Evolutionary conservation across 2,113 vertebrate genomes (phyloP).

Genomic region (Poeciliopsis retropinna): DNA sequence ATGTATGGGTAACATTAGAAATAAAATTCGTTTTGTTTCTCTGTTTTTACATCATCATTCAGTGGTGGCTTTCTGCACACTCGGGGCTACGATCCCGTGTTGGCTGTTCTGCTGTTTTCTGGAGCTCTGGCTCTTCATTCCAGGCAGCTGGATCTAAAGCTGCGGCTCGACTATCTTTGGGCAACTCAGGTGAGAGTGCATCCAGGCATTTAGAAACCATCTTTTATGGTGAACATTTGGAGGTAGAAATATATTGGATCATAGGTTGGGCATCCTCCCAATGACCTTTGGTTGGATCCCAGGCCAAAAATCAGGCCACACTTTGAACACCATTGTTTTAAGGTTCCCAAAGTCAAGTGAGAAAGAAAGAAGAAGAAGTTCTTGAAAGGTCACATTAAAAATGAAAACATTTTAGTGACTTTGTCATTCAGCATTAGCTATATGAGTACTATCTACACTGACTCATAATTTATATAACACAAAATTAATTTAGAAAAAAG

Average conservation of each 20-base stretch:
- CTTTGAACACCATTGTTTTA: no score
- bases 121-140: constrained; percentile 92
- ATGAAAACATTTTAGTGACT: neutral
- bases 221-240: no score
- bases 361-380: no score
- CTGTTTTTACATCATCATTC: constrained; percentile 29
- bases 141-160: constrained; percentile 93
- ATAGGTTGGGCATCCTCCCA: no score
- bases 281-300: no score
- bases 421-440: no score
- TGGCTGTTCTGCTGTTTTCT: constrained; percentile 91
- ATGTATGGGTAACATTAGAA: neutral
- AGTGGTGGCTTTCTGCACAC: constrained; percentile 86
- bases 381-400: neutral
- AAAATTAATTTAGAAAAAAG: no score
- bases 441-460: no score
- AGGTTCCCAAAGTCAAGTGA: no score
- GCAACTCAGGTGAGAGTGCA: constrained; percentile 84
- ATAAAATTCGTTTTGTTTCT: neutral
- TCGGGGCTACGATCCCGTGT: constrained; percentile 88
- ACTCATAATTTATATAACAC: no score
- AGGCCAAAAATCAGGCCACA: no score
- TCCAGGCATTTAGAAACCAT: neutral
- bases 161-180: constrained; percentile 98
- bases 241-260: no score